phyloP scores from a whole-genome alignment of 2,113 vertebrate genomes.

The Prunella fulvescens region DNA sequence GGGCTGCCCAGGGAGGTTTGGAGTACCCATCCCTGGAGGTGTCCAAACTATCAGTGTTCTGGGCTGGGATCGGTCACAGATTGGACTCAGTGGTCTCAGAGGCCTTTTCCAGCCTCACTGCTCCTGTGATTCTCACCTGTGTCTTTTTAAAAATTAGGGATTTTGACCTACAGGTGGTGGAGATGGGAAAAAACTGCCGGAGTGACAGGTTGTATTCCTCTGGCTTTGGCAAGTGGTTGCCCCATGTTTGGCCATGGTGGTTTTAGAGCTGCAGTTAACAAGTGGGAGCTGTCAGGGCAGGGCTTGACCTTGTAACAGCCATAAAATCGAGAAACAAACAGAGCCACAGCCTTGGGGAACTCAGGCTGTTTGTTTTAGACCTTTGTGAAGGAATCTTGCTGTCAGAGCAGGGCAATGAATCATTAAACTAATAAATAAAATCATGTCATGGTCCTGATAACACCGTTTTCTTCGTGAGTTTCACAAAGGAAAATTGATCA shows the following conservation, averaged over 20 bases:
- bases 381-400: not conserved
- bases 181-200: not conserved
- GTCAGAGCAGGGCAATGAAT: not conserved
- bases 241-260: fast-evolving
- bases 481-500: not conserved
- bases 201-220: not conserved
- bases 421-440: not conserved
- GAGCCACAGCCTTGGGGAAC: not conserved
- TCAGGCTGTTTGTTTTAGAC: not conserved
- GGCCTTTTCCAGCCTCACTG: not conserved
- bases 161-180: not conserved
- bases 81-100: fast-evolving
- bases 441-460: not conserved
- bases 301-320: not conserved
- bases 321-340: not conserved
- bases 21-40: not conserved
- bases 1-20: not conserved
- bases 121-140: not conserved
- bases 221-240: not conserved
- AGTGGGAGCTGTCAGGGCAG: not conserved
- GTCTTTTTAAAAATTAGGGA: not conserved
- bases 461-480: not conserved
- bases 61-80: not conserved
- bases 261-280: not conserved
- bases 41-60: not conserved